Conservation (phyloP, 2,888 invertebrate species). For the Bombylius discolor region DNA sequence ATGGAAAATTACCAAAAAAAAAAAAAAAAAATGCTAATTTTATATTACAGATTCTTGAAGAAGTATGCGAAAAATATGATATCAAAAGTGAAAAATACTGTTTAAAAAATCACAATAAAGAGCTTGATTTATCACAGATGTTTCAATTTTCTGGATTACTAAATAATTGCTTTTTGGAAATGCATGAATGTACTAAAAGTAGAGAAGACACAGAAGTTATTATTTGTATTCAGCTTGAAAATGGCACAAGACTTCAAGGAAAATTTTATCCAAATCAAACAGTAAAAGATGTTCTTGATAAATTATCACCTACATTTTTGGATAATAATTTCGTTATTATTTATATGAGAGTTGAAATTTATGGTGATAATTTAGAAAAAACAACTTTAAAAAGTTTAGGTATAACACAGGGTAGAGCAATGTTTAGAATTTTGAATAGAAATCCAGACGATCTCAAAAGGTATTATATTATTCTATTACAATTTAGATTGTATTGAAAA, state of each 20-base stretch:
- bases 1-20: not conserved
- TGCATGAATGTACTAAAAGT: slow-evolving; percentile 53
- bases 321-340: slow-evolving; percentile 56
- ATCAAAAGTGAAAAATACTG: slow-evolving; percentile 65
- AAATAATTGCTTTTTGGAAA: slow-evolving; percentile 81
- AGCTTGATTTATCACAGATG: slow-evolving; percentile 61
- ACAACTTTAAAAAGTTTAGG: slow-evolving; percentile 68
- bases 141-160: slow-evolving; percentile 76
- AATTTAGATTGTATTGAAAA: too few relatives aligned
- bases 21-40: not conserved
- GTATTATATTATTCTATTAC: slow-evolving; percentile 26
- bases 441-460: slow-evolving; percentile 48
- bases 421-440: slow-evolving; percentile 55
- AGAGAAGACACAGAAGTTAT: slow-evolving; percentile 53
- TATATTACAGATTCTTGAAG: slow-evolving; percentile 58
- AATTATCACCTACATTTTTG: slow-evolving; percentile 42
- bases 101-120: slow-evolving; percentile 67
- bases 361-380: slow-evolving; percentile 49
- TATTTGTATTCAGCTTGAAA: slow-evolving; percentile 63
- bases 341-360: slow-evolving; percentile 69
- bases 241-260: slow-evolving; percentile 50
- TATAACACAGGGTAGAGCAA: slow-evolving; percentile 59
- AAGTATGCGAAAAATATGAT: slow-evolving; percentile 66
- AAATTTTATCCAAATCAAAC: slow-evolving; percentile 45
- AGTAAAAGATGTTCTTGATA: slow-evolving; percentile 44